Percentiles rank a stretch among this genome's conserved stretches.
phyloP scores from a whole-genome alignment of 1,140 invertebrate species.

The Zaprionus gabonicus region DNA sequence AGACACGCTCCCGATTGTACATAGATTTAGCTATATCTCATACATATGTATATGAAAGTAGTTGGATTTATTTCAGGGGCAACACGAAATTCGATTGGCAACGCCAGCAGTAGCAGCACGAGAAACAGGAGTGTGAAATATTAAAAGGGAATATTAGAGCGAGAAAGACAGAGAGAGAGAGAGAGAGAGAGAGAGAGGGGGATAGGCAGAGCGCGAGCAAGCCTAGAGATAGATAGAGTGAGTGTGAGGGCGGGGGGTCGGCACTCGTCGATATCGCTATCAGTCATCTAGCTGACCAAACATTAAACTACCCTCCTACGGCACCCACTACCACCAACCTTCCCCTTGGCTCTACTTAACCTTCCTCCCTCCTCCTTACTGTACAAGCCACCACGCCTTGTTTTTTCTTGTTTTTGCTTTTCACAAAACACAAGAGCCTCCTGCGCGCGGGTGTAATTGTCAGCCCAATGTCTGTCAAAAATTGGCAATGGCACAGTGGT shows the following conservation, averaged over 20 bases:
- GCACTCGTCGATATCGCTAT: conserved; percentile 27
- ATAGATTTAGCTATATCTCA: conserved; percentile 11
- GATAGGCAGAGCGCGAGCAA: background rate
- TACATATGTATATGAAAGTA: conserved; percentile 18
- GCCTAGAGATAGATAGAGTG: background rate
- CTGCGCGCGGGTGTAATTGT: conserved; percentile 26
- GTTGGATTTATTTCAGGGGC: conserved; percentile 24
- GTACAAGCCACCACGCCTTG: background rate
- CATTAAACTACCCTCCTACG: background rate
- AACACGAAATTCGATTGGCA: conserved; percentile 27
- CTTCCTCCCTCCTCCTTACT: background rate
- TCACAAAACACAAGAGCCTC: background rate
- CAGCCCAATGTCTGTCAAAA: conserved; percentile 22
- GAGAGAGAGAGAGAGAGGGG: background rate
- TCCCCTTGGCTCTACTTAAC: background rate
- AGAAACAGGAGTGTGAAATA: conserved; percentile 16
- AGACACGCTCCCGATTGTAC: conserved; percentile 4
- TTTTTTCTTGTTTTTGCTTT: background rate
- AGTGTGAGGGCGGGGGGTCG: background rate
- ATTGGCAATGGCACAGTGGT: conserved; percentile 38
- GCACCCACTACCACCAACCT: background rate
- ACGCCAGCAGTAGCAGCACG: conserved; percentile 3
- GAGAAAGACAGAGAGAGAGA: background rate
- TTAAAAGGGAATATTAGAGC: background rate
- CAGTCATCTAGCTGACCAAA: conserved; percentile 35